Evolutionary conservation across 2,113 vertebrate species (phyloP), one percentile per base, ranked within the genome.

Genomic region (Ptilorrhoa leucosticta): DNA sequence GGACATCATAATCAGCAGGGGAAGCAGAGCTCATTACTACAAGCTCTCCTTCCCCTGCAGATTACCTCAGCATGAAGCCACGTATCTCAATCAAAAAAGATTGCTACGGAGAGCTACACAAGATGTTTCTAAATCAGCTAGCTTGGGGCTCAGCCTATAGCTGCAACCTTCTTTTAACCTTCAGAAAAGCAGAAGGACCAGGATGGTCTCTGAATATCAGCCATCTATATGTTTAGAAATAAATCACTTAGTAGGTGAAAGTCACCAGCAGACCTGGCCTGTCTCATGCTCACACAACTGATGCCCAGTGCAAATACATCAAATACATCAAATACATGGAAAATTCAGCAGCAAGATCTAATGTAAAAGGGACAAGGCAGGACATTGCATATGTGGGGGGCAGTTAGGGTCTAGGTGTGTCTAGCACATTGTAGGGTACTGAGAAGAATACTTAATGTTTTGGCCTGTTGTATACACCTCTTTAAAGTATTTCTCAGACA

Each of bases 41-140:
- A 57, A 96, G 47, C 85, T 89, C 78, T 79, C 83, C 82, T 93
- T 97, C 75, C 51, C 63, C 85, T 89, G 75, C 93, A 91, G 73
- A 95, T 90, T 95, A 96, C 77, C 90, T 87, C 93, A 95, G 90
- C 90, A 53, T 47, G 86, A 85, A 93, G 78, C 83, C 75, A 79
- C 9, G 2, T 64, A 85, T 89, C 66, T 94, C 88, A 95, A 95
- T 87, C 56, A 82, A 31, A 84, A 60, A 61, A 87, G 42, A 90
- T 42, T 91, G 72, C 54, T 88, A 70, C 31, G 1, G 47, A 91
- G 73, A 90, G 78, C 84, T 96, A 92, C 64, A 79, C 54, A 78
- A 92, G 76, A 54, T 78, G 65, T 69, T 93, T 97, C 81, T 81
- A 54, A 93, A 93, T 92, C 58, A 96, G 65, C 61, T 63, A 70